Evolutionary conservation across 2,113 vertebrate genomes (phyloP), one percentile per base, ranked within the genome.

Genomic region (Oreotrochilus melanogaster): DNA sequence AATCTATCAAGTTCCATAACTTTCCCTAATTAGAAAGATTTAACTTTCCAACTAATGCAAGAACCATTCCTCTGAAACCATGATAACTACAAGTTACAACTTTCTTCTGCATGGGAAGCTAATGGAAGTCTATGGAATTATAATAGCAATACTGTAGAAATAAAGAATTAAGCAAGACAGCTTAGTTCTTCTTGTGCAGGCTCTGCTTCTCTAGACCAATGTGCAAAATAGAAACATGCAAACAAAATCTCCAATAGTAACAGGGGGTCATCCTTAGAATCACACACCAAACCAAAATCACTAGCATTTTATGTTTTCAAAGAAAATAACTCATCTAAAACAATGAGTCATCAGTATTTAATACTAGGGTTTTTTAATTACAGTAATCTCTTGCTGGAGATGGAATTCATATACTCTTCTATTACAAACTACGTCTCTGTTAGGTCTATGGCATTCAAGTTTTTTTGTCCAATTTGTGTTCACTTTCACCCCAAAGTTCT

Each of bases 81-180:
- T 37, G 10, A 75, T 69, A 60, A 82, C 13, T 65, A 51, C 31
- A 85, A 73, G 30, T 50, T 69, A 53, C 8, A 85, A 78, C n/a
- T 18, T 72, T 28, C 42, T 94, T 87, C 62, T 88, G 9, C 42
- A 51, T 65, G 8, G 86, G 13, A 80, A 79, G 45, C 57, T 54
- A 79, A 61, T 12, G 92, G 45, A 92, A 85, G 10, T 67, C 42
- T 37, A n/a, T 69, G 66, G 76, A 92, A 92, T 87, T 92, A 72
- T 23, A 69, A 45, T 23, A 65, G 21, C 27, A 78, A 45, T 16
- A 24, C 13, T 62, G 43, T 1, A 73, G 79, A 86, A 78, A 33
- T 51, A 51, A 89, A 87, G 89, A 69, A 39, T 35, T 33, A 62
- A 60, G 24, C 7, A 67, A 53, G 42, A 56, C 9, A 17, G 14